Evolutionary conservation across 2,113 vertebrate species (phyloP), one percentile per base, ranked within the genome.

Genomic region (Toxostoma redivivum): DNA sequence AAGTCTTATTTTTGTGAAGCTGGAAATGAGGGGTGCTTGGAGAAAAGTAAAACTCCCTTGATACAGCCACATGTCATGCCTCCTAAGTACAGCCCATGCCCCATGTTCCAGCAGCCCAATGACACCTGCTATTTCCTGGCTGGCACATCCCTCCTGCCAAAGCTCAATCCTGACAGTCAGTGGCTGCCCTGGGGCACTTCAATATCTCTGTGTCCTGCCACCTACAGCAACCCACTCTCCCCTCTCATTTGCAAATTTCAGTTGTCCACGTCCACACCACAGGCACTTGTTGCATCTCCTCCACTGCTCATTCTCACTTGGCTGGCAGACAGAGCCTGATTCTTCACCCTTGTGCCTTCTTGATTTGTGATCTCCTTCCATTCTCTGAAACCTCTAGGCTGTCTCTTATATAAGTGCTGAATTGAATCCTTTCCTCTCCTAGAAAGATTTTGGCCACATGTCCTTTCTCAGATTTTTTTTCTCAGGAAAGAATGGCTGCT

Each of bases 331-430:
- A 54, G 37, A 48, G 27, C 11, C 60, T 86, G 45, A 33, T 67
- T 44, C 31, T 61, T 47, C 53, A 40, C 16, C 9, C 12, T 57
- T 0, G 0, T 21, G 33, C 13, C 11, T 51, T 1, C 21, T 51
- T 1, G 1, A 4, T 54, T 66, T 66, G 33, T 48, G 8, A 22
- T 37, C 2, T 44, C 20, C 25, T 91, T 57, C 51, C 38, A 37
- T 35, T 70, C 74, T 11, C 16, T 58, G 35, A 86, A 84, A 57
- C 42, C 30, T 86, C 80, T 74, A 19, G n/a, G 30, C 14, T 77
- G 8, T 25, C 15, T 77, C 11, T 51, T 40, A 9, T 20, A 3
- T 48, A 67, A 74, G 18, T 16, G 20, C 9, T 76, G 53, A 90
- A 61, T 7, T 42, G 20, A 51, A 64, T 35, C 5, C 0, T 0